Conservation (phyloP, 2,113 vertebrate species). For the Illadopsis cleaveri region DNA sequence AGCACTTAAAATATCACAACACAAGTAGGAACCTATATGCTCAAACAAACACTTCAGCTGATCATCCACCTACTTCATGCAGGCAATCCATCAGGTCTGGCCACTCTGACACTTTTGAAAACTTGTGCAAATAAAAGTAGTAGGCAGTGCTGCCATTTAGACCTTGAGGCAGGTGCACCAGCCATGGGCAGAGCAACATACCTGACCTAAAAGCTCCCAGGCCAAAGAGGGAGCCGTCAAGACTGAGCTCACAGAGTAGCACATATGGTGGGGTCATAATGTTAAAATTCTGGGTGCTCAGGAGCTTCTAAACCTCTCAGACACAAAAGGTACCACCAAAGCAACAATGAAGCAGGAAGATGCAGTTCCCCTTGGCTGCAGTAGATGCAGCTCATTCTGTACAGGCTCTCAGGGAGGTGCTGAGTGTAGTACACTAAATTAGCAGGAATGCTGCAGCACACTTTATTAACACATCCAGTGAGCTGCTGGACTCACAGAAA, state of each 20-base stretch:
- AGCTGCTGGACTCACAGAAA: neutral
- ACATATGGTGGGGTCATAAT: fast-evolving
- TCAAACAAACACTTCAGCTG: neutral
- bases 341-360: neutral
- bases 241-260: fast-evolving
- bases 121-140: neutral
- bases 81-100: neutral
- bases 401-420: neutral
- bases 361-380: neutral
- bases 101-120: neutral
- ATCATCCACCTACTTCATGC: neutral
- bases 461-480: fast-evolving
- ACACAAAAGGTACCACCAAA: neutral
- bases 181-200: neutral
- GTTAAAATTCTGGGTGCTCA: neutral
- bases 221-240: neutral
- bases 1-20: neutral
- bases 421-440: neutral
- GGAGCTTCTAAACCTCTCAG: neutral
- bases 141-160: fast-evolving
- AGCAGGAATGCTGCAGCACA: fast-evolving
- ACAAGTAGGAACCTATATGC: neutral
- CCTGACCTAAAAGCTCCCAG: neutral
- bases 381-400: neutral
- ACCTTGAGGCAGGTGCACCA: neutral